Percentiles rank a stretch among this genome's conserved stretches.
phyloP scores from a whole-genome alignment of 2,113 vertebrate species.

The Gambusia affinis region DNA sequence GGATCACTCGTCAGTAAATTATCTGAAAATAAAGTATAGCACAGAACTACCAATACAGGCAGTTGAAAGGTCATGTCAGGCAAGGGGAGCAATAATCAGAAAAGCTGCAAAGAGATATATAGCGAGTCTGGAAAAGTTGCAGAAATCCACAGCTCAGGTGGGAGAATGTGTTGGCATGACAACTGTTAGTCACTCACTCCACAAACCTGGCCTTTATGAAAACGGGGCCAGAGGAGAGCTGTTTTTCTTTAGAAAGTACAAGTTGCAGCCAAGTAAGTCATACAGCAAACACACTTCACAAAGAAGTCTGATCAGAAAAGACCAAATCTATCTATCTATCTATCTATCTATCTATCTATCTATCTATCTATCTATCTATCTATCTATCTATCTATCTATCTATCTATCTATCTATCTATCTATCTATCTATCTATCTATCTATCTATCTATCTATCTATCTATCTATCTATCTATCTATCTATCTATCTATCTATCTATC shows the following conservation, averaged over 20 bases:
- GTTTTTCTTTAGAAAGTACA: not conserved
- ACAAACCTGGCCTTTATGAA: not conserved
- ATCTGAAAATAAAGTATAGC: not conserved
- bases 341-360: too few relatives aligned
- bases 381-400: too few relatives aligned
- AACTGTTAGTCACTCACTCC: not conserved
- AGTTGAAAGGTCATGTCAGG: not conserved
- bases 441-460: too few relatives aligned
- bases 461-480: too few relatives aligned
- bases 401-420: too few relatives aligned
- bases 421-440: too few relatives aligned
- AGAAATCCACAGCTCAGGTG: not conserved
- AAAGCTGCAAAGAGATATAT: not conserved
- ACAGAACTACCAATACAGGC: not conserved
- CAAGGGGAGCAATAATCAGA: not conserved
- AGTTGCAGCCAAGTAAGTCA: not conserved
- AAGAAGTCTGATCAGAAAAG: not conserved
- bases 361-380: too few relatives aligned
- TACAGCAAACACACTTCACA: too few relatives aligned
- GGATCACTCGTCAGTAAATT: not conserved
- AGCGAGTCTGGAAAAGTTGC: not conserved
- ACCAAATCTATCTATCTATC: not conserved
- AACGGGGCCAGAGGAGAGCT: not conserved
- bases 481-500: not conserved
- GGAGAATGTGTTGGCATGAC: not conserved